Percentiles rank a stretch among this genome's conserved stretches.
Evolutionary conservation across 2,888 invertebrate species (phyloP).

Genomic region (Toxonevra muliebris): DNA sequence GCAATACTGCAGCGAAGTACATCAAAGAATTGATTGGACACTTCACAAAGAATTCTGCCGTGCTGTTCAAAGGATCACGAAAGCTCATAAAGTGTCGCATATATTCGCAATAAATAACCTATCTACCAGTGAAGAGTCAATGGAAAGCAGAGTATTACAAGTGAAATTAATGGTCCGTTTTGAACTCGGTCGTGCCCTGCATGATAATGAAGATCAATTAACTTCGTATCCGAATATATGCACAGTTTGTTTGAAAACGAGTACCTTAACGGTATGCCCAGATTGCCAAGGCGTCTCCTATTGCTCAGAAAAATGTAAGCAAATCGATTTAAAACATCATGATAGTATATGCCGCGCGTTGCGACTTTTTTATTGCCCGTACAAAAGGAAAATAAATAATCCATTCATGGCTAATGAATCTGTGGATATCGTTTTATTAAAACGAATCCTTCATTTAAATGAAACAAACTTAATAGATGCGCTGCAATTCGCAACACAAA

Average conservation of each 20-base stretch:
- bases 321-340: conserved; percentile 43
- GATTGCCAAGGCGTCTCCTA: conserved; percentile 50
- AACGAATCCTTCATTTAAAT: conserved; percentile 32
- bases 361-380: conserved; percentile 51
- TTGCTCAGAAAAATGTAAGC: conserved; percentile 49
- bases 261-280: conserved; percentile 39
- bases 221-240: conserved; percentile 54
- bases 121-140: conserved; percentile 38
- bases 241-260: conserved; percentile 47
- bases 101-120: conserved; percentile 40
- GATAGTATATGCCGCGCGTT: conserved; percentile 46
- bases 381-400: conserved; percentile 37
- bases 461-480: conserved; percentile 43
- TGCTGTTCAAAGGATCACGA: conserved; percentile 52
- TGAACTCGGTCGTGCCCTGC: conserved; percentile 44
- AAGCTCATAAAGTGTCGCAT: conserved; percentile 39
- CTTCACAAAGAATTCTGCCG: conserved; percentile 70
- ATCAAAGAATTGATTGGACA: conserved; percentile 74
- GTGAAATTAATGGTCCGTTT: conserved; percentile 46
- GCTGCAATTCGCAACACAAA: conserved; percentile 40
- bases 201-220: conserved; percentile 50
- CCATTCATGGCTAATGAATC: no score
- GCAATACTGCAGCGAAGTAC: conserved; percentile 73
- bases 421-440: conserved; percentile 24
- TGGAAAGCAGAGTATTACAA: conserved; percentile 45